Evolutionary conservation across 2,888 invertebrate genomes (phyloP).

Genomic region (Notodonta ziczac): DNA sequence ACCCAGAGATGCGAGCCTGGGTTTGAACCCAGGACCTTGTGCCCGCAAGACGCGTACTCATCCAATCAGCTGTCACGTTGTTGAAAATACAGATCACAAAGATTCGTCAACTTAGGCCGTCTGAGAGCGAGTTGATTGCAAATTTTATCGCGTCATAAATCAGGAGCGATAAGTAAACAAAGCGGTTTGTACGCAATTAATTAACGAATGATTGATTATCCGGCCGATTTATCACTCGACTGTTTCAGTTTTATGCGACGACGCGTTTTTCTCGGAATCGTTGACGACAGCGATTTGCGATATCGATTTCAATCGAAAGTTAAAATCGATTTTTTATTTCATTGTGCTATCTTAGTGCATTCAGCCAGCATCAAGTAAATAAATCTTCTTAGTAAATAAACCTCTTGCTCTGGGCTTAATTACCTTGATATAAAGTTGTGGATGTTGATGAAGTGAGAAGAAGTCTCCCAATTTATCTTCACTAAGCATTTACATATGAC

Average conservation of each 20-base stretch:
- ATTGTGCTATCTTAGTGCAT: not conserved
- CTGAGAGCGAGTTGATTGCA: not conserved
- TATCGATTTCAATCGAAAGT: not conserved
- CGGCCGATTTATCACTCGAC: not conserved
- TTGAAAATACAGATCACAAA: no score
- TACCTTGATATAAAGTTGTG: no score
- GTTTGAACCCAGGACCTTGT: no score
- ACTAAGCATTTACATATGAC: no score
- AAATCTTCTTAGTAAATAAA: no score
- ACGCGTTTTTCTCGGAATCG: not conserved
- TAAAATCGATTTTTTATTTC: not conserved
- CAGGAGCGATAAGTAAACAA: not conserved
- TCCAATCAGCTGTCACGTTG: no score
- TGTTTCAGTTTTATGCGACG: constrained; percentile 2
- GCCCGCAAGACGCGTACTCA: no score
- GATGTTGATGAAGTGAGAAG: no score
- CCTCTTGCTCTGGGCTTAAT: no score
- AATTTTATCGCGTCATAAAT: constrained; percentile 7
- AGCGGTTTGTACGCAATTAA: constrained; percentile 1
- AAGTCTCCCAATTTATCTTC: no score
- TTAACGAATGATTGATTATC: constrained; percentile 7
- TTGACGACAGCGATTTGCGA: not conserved
- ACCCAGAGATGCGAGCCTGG: no score
- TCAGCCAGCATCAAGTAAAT: not conserved
- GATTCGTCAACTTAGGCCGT: not conserved